A percentile compares a stretch with the other conserved stretches of the same genome.
Evolutionary conservation across 2,797 vertebrate species (phyloP).

Genomic region (Liparis tanakae): DNA sequence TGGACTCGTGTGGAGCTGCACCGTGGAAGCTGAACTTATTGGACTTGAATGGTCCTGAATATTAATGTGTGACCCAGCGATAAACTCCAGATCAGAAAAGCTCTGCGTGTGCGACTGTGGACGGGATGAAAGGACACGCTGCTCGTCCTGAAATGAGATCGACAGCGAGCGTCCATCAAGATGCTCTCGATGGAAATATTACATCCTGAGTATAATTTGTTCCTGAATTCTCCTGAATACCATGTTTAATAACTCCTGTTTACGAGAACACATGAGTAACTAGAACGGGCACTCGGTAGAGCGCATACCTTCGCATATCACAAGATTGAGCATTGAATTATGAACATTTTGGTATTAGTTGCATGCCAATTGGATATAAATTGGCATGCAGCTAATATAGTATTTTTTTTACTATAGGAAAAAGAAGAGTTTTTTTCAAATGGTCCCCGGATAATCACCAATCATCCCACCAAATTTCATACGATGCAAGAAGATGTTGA

Average conservation of each 20-base stretch:
- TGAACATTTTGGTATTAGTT: too few species aligned
- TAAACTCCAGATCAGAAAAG: constrained; percentile 54
- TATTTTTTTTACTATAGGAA: too few species aligned
- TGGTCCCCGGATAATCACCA: too few species aligned
- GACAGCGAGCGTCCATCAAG: not conserved
- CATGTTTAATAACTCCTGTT: not conserved
- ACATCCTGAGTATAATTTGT: not conserved
- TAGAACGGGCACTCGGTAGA: too few species aligned
- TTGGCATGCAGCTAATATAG: too few species aligned
- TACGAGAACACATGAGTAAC: not conserved
- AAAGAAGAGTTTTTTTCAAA: too few species aligned
- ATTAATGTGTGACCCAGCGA: constrained; percentile 63
- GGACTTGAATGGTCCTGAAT: constrained; percentile 58
- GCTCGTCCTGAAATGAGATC: constrained; percentile 19
- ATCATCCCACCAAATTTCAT: too few species aligned
- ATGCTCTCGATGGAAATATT: not conserved
- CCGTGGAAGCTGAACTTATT: constrained; percentile 53
- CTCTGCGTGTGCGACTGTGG: constrained; percentile 20
- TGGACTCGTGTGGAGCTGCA: constrained; percentile 26
- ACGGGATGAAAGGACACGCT: constrained; percentile 39
- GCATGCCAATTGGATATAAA: too few species aligned
- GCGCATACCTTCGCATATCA: too few species aligned
- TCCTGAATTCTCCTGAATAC: not conserved
- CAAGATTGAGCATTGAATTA: too few species aligned
- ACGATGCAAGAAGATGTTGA: too few species aligned